Evolutionary conservation across 2,888 invertebrate genomes (phyloP).

Genomic region (Hirtodrosophila confusa): DNA sequence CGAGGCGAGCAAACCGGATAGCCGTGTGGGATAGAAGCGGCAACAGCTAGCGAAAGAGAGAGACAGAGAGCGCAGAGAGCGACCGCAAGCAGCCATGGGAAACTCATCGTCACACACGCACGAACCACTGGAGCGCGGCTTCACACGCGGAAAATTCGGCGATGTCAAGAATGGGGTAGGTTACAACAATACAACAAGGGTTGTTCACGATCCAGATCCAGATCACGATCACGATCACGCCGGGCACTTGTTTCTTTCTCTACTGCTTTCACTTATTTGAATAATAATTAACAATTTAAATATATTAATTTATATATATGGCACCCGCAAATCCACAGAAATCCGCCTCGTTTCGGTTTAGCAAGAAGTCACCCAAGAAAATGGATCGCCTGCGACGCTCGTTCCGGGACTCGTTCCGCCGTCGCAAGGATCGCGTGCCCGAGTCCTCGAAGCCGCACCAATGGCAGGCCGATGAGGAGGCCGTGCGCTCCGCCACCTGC

Average conservation of each 20-base stretch:
- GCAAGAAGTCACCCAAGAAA: slow-evolving; percentile 89
- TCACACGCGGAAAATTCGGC: slow-evolving; percentile 84
- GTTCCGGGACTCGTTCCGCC: slow-evolving; percentile 96
- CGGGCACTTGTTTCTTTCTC: slow-evolving; percentile 76
- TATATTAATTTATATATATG: neutral
- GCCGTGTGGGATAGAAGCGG: neutral
- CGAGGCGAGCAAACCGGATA: slow-evolving; percentile 39
- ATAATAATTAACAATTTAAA: too few species aligned
- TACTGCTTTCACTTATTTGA: too few species aligned
- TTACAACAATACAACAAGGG: slow-evolving; percentile 58
- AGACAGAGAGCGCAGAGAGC: slow-evolving; percentile 7
- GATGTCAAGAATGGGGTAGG: slow-evolving; percentile 85
- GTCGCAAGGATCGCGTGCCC: slow-evolving; percentile 94
- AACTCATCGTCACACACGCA: slow-evolving; percentile 93
- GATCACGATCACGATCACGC: too few species aligned
- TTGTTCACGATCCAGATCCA: slow-evolving; percentile 42
- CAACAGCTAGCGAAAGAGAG: neutral
- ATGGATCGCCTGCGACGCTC: slow-evolving; percentile 96
- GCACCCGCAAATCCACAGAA: slow-evolving; percentile 83
- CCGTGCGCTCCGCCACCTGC: slow-evolving; percentile 97
- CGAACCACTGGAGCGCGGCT: slow-evolving; percentile 91
- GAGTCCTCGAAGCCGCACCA: slow-evolving; percentile 98
- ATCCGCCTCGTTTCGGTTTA: slow-evolving; percentile 85
- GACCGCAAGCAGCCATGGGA: slow-evolving; percentile 86
- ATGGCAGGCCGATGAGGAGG: slow-evolving; percentile 99